Base-by-base conservation (phyloP, 2,113 vertebrate genomes). In the Falco punctatus region DNA sequence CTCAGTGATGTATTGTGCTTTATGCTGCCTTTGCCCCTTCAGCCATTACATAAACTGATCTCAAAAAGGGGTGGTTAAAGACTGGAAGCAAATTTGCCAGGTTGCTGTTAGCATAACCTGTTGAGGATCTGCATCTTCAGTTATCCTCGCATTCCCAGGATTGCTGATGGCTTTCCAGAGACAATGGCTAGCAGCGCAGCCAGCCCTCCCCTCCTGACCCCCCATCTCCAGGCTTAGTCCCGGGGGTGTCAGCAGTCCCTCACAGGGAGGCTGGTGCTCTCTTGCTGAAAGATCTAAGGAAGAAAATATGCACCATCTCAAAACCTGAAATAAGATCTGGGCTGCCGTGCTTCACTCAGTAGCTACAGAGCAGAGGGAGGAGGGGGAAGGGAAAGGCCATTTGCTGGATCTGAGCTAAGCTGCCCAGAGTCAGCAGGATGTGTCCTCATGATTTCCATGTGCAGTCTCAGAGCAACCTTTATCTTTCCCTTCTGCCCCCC, bases 301-400 rank as follows among this genome's bases (percentile, higher is more conserved):
- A 46, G 57, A 48, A 92, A 97, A 92, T 91, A 94, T 49, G 58
- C 6, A 0, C 62, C 73, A 55, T 8, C 0, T 3, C 65, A 74
- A 74, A 28, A 62, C 30, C 61, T 94, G 96, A 96, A 95, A 96
- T 67, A 33, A 90, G 93, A 95, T 94, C 93, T 87, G 74, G 57
- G 87, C 70, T 88, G 92, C 84, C 73, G 27, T 84, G 48, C 38
- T 91, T 92, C 73, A 18, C 69, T 91, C 91, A 61, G 52, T 44
- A 65, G 51, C 28, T 67, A 51, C 65, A 42, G 46, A 21, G 3
- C 2, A 3, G 52, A 86, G 57, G 61, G 61, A 72, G 38, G 57
- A 72, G 82, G 80, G 71, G 61, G 38, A 46, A 82, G 38, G 81
- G 49, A 40, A 81, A 49, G 35, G 52, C 61, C 70, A 11, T 72